Evolutionary conservation across 2,797 vertebrate species (phyloP), one percentile per base, ranked within the genome.

Genomic region (Etheostoma nigrum): DNA sequence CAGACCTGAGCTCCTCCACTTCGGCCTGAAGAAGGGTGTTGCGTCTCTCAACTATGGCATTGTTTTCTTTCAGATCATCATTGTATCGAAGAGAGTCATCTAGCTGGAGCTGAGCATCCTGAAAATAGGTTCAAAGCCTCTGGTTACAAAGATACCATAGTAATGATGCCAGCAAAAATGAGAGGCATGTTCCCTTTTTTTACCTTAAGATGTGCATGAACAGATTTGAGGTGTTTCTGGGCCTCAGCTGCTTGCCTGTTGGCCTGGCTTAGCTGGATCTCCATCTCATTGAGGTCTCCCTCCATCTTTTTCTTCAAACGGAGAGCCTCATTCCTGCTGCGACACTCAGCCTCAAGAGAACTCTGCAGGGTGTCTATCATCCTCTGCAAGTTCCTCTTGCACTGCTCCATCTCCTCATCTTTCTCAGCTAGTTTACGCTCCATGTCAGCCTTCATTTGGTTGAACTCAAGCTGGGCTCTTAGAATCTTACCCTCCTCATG

Each of bases 251-350:
- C 95, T 54, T 93, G 91, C 60, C 97, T 92, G 85, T 95, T 95
- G 71, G 95, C 90, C 70, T 95, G 94, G 74, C 91, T 95, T 42
- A 97, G 94, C 88, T 97, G 97, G 82, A 97, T 94, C 91, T 97
- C 97, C 96, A 97, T 96, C 92, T 97, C 96, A 0, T 97, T 97
- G 75, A 97, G 96, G 88, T 97, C 96, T 0, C 96, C 96, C 75
- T 97, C 96, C 96, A 97, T 97, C 74, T 95, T 95, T 87, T 95
- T 96, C 74, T 96, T 97, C 79, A 93, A 45, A 62, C 86, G 92
- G n/a, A 91, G 93, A 51, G 94, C 96, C 92, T 95, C 96, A 71
- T 93, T 95, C 76, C 94, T 93, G 95, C 91, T 97, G 93, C 0
- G 95, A 75, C 49, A 71, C 85, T 95, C 95, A 0, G 92, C 85